These are phyloP conservation scores for Hiodon alosoides DNA, from an alignment of 2,113 vertebrate species.

Conservation along the genomic window DNA sequence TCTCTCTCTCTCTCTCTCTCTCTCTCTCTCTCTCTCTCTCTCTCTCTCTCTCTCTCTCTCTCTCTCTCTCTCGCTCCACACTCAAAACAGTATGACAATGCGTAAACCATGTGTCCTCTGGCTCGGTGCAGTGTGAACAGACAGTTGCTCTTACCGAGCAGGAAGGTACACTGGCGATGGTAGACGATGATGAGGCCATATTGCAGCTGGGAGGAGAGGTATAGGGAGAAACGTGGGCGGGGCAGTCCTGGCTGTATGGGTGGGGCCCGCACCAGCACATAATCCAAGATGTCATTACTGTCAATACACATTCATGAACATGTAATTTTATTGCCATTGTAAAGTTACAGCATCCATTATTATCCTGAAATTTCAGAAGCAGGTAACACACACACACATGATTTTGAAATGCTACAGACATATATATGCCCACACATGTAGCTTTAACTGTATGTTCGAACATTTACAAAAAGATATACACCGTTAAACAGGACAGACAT, in stretches of 20 bases:
- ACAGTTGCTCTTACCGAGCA: conserved; percentile 62
- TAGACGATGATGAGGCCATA: conserved; percentile 75
- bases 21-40: background rate
- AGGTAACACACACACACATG: too few relatives aligned
- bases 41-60: background rate
- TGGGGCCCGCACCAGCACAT: conserved; percentile 63
- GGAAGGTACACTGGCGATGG: conserved; percentile 71
- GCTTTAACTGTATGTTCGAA: too few relatives aligned
- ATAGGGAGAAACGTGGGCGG: conserved; percentile 78
- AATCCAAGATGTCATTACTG: conserved; percentile 74
- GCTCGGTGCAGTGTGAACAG: background rate
- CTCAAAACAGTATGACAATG: too few relatives aligned
- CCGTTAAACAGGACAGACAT: too few relatives aligned
- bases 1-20: too few relatives aligned
- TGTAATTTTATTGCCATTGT: background rate
- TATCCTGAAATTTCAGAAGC: background rate
- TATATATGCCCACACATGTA: background rate
- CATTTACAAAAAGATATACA: background rate
- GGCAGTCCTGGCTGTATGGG: conserved; percentile 57
- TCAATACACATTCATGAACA: background rate
- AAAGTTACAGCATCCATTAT: background rate
- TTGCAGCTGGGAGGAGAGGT: conserved; percentile 81
- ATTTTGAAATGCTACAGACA: too few relatives aligned
- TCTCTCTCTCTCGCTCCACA: background rate
- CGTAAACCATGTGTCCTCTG: background rate